phyloP scores from a whole-genome alignment of 2,797 vertebrate species.

The Sebastes itinus region DNA sequence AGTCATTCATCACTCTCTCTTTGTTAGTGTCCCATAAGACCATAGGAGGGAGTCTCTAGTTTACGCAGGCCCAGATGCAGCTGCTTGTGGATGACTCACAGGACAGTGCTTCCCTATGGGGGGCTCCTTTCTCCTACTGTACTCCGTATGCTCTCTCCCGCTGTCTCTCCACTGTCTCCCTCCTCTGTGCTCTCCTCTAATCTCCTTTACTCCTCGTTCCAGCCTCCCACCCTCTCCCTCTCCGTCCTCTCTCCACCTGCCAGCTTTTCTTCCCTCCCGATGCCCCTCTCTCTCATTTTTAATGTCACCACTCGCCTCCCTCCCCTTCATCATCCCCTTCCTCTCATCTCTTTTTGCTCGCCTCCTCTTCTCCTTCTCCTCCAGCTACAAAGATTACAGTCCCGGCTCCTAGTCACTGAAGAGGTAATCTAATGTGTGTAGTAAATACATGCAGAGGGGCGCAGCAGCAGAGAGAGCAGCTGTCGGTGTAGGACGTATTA shows the following conservation, averaged over 20 bases:
- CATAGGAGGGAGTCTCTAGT: constrained; percentile 30
- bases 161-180: constrained; percentile 21
- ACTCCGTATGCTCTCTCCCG: constrained; percentile 15
- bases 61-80: constrained; percentile 48
- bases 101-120: constrained; percentile 42
- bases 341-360: neutral
- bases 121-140: constrained; percentile 24
- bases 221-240: constrained; percentile 34
- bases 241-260: constrained; percentile 41
- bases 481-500: constrained; percentile 34
- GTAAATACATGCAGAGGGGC: constrained; percentile 34
- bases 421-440: constrained; percentile 27
- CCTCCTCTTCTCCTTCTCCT: constrained; percentile 9
- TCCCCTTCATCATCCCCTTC: constrained; percentile 5
- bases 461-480: constrained; percentile 8
- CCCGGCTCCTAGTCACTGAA: constrained; percentile 2
- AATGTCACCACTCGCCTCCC: constrained; percentile 18
- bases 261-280: constrained; percentile 32
- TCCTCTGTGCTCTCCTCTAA: constrained; percentile 44
- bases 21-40: constrained; percentile 48
- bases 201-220: constrained; percentile 55
- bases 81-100: constrained; percentile 60
- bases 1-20: constrained; percentile 52
- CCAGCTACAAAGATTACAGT: constrained; percentile 33
- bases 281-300: constrained; percentile 31